Evolutionary conservation across 2,888 invertebrate genomes (phyloP), one percentile per base, ranked within the genome.

Genomic region (Caradrina kadenii): DNA sequence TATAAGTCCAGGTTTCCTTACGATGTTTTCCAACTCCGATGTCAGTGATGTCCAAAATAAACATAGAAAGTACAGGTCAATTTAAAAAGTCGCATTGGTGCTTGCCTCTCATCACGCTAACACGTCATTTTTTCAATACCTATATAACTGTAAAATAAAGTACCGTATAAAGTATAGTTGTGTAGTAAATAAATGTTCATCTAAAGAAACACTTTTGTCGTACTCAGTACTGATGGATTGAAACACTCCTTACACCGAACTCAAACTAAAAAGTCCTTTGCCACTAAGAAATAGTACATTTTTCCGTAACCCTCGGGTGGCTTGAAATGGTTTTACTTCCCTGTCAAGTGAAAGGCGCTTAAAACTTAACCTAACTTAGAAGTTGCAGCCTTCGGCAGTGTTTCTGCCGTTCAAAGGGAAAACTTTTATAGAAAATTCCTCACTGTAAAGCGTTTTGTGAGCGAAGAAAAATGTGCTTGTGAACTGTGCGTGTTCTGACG

Each of bases 401-500:
- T 83, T 83, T 79, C 79, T 75, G 56, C 26, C 50, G 62, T 74
- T 80, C 71, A 76, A 81, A 82, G 75, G 65, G 52, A 62, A 72
- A 83, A 81, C 53, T 84, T 83, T 80, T 73, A 65, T 79, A 71
- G 73, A 76, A 69, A 80, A 79, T 62, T 67, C 58, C 76, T 56
- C 45, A 62, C 64, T 72, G 67, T 71, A 67, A 77, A 77, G 56
- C 68, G 54, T 53, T 81, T 74, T 64, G 59, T 49, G 35, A 71
- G 52, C 26, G 48, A 55, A 63, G 62, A 61, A 79, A 63, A 74
- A 67, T 60, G 35, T 56, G 52, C 42, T 70, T 39, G 22, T 21
- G 21, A 62, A 60, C 31, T 17, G 19, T n/a, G 31, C 19, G n/a
- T 21, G n/a, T 35, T 48, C 55, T 55, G 42, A 39, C 10, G 35